A percentile compares a stretch with the other conserved stretches of the same genome.
Evolutionary conservation across 2,888 invertebrate genomes (phyloP).

Genomic region (Mimachlamys varia): DNA sequence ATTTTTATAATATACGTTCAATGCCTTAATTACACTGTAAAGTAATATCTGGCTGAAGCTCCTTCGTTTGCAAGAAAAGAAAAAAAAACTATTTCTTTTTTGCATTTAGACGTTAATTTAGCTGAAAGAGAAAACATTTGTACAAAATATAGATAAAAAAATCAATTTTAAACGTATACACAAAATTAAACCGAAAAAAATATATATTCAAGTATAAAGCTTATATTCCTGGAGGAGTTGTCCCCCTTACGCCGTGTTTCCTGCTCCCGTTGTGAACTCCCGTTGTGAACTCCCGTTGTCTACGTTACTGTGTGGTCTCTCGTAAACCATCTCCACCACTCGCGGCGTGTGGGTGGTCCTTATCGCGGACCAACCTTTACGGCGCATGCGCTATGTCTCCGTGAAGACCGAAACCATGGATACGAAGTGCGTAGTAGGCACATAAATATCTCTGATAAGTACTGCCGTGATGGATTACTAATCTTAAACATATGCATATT

Average conservation of each 20-base stretch:
- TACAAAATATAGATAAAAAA: too few relatives aligned
- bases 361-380: neutral
- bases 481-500: slow-evolving; percentile 36
- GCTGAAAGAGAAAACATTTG: too few relatives aligned
- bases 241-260: neutral
- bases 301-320: neutral
- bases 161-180: too few relatives aligned
- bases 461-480: neutral
- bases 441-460: slow-evolving; percentile 31
- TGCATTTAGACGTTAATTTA: too few relatives aligned
- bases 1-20: too few relatives aligned
- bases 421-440: neutral
- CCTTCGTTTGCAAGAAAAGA: too few relatives aligned
- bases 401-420: neutral
- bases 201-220: too few relatives aligned
- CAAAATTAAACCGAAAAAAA: too few relatives aligned
- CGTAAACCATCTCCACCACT: slow-evolving; percentile 20
- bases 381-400: neutral
- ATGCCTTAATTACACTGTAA: too few relatives aligned
- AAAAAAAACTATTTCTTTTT: too few relatives aligned
- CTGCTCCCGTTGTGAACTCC: neutral
- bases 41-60: too few relatives aligned
- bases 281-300: neutral
- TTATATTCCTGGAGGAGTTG: neutral
- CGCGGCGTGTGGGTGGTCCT: slow-evolving; percentile 13